Percentiles rank a stretch among this genome's conserved stretches.
Evolutionary conservation across 1,140 invertebrate genomes (phyloP).

Genomic region (Drosophila malerkotliana): DNA sequence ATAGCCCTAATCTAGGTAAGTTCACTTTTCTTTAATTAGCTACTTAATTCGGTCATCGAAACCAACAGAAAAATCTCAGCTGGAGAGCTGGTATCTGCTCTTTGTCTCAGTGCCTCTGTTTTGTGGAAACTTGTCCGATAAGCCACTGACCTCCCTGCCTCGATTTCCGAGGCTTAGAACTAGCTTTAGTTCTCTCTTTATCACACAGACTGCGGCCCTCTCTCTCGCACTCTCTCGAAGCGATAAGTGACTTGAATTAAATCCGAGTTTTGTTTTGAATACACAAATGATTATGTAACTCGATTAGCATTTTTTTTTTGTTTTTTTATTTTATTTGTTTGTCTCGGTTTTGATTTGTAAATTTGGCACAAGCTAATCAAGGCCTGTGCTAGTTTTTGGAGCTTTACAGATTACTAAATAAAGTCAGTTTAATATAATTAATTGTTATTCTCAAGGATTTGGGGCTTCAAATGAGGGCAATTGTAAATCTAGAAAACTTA

Average conservation of each 20-base stretch:
- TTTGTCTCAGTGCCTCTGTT: slow-evolving; percentile 20
- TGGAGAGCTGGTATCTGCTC: slow-evolving; percentile 11
- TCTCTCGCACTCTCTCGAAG: slow-evolving; percentile 36
- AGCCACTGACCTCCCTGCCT: slow-evolving; percentile 69
- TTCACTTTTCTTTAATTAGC: slow-evolving; percentile 30
- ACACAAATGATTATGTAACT: slow-evolving; percentile 39
- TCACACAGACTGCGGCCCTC: slow-evolving; percentile 10
- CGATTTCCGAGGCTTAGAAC: slow-evolving; percentile 13
- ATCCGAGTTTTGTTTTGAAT: slow-evolving; percentile 46
- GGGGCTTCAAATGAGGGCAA: neutral
- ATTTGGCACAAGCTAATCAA: slow-evolving; percentile 36
- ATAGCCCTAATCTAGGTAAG: slow-evolving; percentile 33
- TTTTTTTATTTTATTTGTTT: slow-evolving; percentile 12
- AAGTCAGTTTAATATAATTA: neutral
- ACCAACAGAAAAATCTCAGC: neutral
- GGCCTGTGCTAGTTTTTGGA: slow-evolving; percentile 2
- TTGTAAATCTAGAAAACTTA: neutral
- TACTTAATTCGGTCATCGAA: slow-evolving; percentile 17
- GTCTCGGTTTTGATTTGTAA: slow-evolving; percentile 5
- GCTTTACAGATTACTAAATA: neutral
- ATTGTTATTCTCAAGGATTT: neutral
- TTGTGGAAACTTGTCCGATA: slow-evolving; percentile 58
- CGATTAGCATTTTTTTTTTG: slow-evolving; percentile 18
- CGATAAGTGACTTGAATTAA: slow-evolving; percentile 54
- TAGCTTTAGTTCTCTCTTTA: slow-evolving; percentile 37